phyloP scores from a whole-genome alignment of 2,797 vertebrate species.

The Aeoliscus strigatus region DNA sequence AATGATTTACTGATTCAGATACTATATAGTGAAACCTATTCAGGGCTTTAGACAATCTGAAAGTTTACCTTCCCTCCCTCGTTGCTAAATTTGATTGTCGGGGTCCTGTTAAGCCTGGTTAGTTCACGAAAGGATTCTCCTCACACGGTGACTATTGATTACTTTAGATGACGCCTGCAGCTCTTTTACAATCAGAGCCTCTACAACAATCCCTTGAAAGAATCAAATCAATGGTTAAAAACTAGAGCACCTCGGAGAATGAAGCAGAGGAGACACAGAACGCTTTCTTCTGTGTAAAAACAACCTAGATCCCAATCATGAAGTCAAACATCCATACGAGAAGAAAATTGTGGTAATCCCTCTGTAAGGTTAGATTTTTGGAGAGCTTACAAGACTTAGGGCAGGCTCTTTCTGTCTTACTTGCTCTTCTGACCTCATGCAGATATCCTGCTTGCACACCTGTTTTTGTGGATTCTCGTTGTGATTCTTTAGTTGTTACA shows the following conservation, averaged over 20 bases:
- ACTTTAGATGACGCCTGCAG: background rate
- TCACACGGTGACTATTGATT: slow-evolving; percentile 15
- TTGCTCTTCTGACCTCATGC: slow-evolving; percentile 21
- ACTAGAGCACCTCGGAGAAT: slow-evolving; percentile 2
- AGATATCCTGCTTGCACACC: slow-evolving; percentile 20
- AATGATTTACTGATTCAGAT: too few species aligned
- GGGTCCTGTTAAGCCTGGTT: background rate
- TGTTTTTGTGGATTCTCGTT: slow-evolving; percentile 16
- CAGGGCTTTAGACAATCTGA: too few species aligned
- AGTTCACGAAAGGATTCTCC: slow-evolving; percentile 8
- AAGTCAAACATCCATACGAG: slow-evolving; percentile 23
- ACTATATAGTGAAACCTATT: too few species aligned
- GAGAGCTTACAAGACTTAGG: slow-evolving; percentile 14
- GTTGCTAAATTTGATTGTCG: background rate
- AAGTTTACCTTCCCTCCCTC: too few species aligned
- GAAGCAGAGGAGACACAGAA: slow-evolving; percentile 8
- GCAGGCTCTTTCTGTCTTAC: slow-evolving; percentile 6
- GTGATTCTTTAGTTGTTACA: slow-evolving; percentile 19
- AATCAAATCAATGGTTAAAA: slow-evolving; percentile 17
- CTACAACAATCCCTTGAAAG: slow-evolving; percentile 2
- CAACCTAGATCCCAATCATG: slow-evolving; percentile 13
- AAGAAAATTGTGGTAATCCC: slow-evolving; percentile 22
- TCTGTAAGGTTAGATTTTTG: slow-evolving; percentile 20
- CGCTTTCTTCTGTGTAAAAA: slow-evolving; percentile 12
- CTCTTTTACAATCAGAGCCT: slow-evolving; percentile 23